Conservation (phyloP, 2,888 invertebrate genomes). For the Hirtodrosophila duncani region DNA sequence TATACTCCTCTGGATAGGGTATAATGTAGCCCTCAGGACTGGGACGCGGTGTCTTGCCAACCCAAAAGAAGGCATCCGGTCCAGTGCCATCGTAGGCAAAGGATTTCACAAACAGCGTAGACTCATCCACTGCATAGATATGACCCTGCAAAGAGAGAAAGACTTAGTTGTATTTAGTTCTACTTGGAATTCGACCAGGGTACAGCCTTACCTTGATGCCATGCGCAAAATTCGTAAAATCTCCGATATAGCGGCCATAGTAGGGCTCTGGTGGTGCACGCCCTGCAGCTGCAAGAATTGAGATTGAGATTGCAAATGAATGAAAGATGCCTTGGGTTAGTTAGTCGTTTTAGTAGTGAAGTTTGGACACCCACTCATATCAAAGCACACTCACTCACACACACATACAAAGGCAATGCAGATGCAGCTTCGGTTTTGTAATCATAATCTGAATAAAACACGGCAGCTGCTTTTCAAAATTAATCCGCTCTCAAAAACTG, state of each 20-base stretch:
- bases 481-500: conserved; percentile 56
- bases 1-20: conserved; percentile 91
- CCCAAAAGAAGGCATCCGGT: conserved; percentile 94
- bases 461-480: conserved; percentile 50
- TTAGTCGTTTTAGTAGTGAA: neutral
- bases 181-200: too few species aligned
- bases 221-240: conserved; percentile 86
- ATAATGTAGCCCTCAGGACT: conserved; percentile 90
- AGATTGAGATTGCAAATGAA: too few species aligned
- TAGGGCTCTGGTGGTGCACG: conserved; percentile 82
- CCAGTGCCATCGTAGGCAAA: conserved; percentile 94
- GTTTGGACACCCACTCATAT: too few species aligned
- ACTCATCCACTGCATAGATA: conserved; percentile 93
- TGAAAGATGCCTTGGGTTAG: conserved; percentile 3
- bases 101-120: conserved; percentile 90
- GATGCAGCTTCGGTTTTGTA: conserved; percentile 40
- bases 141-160: conserved; percentile 80
- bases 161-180: neutral
- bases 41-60: conserved; percentile 88
- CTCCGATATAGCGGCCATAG: conserved; percentile 88
- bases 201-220: conserved; percentile 81
- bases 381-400: too few species aligned
- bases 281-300: conserved; percentile 67
- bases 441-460: conserved; percentile 43
- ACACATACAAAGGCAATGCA: too few species aligned